Conservation (phyloP, 1,140 invertebrate genomes). For the Tribolium madens region DNA sequence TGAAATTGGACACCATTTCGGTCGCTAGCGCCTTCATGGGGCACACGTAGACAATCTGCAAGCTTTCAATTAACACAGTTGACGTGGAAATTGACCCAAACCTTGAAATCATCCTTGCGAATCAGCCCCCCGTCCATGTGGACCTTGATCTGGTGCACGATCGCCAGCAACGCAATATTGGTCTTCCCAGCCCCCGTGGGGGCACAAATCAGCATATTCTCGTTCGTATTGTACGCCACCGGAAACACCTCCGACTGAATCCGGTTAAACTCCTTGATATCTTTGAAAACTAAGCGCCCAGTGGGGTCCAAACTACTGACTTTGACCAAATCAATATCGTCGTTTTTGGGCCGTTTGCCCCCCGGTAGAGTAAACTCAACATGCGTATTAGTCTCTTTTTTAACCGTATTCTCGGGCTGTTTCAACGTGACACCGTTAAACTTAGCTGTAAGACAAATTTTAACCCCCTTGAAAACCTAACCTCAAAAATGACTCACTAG, state of each 20-base stretch:
- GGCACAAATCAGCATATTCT: slow-evolving; percentile 96
- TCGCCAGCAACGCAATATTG: slow-evolving; percentile 95
- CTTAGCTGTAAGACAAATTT: slow-evolving; percentile 48
- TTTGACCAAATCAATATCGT: slow-evolving; percentile 73
- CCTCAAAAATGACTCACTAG: slow-evolving; percentile 47
- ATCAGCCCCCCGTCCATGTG: slow-evolving; percentile 85
- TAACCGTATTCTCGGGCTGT: slow-evolving; percentile 70
- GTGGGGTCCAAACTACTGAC: slow-evolving; percentile 86
- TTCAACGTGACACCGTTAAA: slow-evolving; percentile 54
- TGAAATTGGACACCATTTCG: slow-evolving; percentile 98
- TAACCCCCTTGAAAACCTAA: too few species aligned
- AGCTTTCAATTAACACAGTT: background rate
- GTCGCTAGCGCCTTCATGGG: slow-evolving; percentile 99
- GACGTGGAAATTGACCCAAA: slow-evolving; percentile 63
- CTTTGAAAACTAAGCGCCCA: slow-evolving; percentile 88
- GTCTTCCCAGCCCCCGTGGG: slow-evolving; percentile 98
- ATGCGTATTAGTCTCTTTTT: slow-evolving; percentile 78
- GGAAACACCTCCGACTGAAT: slow-evolving; percentile 98
- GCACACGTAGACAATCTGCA: slow-evolving; percentile 96
- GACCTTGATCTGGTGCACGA: slow-evolving; percentile 90
- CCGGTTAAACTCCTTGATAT: slow-evolving; percentile 88
- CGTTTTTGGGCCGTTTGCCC: slow-evolving; percentile 72
- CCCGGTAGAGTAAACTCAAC: slow-evolving; percentile 93
- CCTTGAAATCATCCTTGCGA: slow-evolving; percentile 94
- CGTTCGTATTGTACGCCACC: slow-evolving; percentile 95